These are phyloP conservation scores for Macrosoma leucophasiata DNA, from an alignment of 2,888 invertebrate genomes.

Conservation along the genomic window DNA sequence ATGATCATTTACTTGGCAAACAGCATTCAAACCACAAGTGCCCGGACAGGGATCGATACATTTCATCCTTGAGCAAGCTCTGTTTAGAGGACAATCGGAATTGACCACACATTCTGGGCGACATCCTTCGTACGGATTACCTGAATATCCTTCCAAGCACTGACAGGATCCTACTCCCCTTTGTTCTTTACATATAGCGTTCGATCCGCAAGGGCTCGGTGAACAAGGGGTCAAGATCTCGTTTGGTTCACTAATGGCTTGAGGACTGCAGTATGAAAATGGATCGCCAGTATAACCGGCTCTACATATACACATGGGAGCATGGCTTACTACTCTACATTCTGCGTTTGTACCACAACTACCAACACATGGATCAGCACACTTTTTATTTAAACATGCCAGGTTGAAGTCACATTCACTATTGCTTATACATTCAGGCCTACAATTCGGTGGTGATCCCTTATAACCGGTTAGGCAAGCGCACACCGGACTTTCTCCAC, in stretches of 20 bases:
- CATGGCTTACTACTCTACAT: conserved; percentile 85
- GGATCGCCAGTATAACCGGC: conserved; percentile 85
- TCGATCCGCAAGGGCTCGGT: conserved; percentile 79
- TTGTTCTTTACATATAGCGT: conserved; percentile 77
- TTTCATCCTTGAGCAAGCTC: conserved; percentile 82
- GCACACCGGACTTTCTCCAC: conserved; percentile 82
- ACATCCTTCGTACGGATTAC: conserved; percentile 87
- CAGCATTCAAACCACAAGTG: conserved; percentile 83
- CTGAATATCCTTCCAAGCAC: conserved; percentile 78
- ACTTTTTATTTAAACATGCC: conserved; percentile 85
- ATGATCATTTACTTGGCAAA: conserved; percentile 85
- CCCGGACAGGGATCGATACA: conserved; percentile 88
- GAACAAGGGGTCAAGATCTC: conserved; percentile 76
- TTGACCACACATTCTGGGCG: conserved; percentile 84
- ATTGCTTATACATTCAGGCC: conserved; percentile 87
- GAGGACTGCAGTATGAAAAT: conserved; percentile 77
- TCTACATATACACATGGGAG: conserved; percentile 83
- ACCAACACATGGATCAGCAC: conserved; percentile 83
- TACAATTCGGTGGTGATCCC: conserved; percentile 84
- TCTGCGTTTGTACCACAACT: conserved; percentile 84
- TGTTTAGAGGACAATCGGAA: conserved; percentile 82
- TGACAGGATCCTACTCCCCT: conserved; percentile 80
- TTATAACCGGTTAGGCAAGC: conserved; percentile 81
- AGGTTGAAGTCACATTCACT: conserved; percentile 82
- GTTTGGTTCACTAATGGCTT: conserved; percentile 45